phyloP scores from a whole-genome alignment of 2,797 vertebrate species.

The Manis javanica region DNA sequence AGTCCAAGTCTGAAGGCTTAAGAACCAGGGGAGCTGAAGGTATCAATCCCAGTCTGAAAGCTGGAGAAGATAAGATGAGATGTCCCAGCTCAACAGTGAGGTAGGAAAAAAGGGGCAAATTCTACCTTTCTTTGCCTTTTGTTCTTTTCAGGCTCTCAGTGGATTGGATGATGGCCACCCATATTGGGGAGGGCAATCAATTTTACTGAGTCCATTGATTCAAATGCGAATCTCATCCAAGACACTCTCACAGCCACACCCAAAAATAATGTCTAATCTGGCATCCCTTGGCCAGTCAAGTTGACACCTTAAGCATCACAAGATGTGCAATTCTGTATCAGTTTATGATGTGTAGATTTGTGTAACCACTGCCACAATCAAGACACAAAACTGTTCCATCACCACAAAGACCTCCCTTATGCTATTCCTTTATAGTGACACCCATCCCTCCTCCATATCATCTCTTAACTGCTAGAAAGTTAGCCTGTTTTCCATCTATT shows the following conservation, averaged over 20 bases:
- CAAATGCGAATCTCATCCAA: background rate
- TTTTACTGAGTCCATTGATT: background rate
- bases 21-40: background rate
- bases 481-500: slow-evolving; percentile 8
- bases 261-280: background rate
- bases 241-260: background rate
- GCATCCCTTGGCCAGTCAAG: background rate
- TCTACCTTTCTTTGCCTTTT: background rate
- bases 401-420: background rate
- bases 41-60: background rate
- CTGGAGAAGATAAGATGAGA: background rate
- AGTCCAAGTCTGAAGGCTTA: background rate
- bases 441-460: background rate
- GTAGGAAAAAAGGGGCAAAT: background rate
- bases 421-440: background rate
- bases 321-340: background rate
- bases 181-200: background rate
- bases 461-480: background rate
- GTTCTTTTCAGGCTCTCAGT: background rate
- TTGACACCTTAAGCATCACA: background rate
- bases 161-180: background rate
- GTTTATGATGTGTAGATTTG: background rate
- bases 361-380: background rate
- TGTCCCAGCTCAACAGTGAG: background rate
- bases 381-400: background rate